Evolutionary conservation across 2,797 vertebrate genomes (phyloP).

Genomic region (Notamacropus eugenii): DNA sequence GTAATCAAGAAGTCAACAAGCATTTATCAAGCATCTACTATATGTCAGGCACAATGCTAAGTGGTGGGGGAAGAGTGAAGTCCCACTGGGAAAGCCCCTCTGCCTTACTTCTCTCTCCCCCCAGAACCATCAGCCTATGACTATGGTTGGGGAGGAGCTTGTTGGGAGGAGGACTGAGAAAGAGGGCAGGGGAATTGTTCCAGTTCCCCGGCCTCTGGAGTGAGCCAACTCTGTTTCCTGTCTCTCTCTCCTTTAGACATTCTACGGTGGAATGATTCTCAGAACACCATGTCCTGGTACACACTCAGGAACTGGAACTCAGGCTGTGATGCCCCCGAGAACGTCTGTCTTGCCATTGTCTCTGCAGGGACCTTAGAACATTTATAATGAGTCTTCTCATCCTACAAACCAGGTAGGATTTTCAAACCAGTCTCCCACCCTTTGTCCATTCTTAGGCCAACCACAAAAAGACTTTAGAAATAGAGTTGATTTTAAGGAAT

Average conservation of each 20-base stretch:
- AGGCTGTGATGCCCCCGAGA: background rate
- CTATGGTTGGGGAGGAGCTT: background rate
- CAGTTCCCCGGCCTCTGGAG: background rate
- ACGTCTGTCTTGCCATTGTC: background rate
- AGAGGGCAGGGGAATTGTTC: background rate
- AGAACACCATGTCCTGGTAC: background rate
- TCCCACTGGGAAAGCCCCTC: background rate
- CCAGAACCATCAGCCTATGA: background rate
- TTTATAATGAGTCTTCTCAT: slow-evolving; percentile 40
- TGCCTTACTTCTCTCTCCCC: background rate
- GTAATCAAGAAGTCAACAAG: background rate
- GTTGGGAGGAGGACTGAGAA: background rate
- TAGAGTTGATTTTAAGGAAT: background rate
- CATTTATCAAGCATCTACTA: background rate
- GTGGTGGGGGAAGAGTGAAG: background rate
- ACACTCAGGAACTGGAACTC: background rate
- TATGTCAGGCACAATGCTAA: background rate
- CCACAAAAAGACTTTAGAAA: background rate
- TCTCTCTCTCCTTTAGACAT: slow-evolving; percentile 43
- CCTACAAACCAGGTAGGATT: slow-evolving; percentile 52
- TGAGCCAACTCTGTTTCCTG: background rate
- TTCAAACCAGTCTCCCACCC: background rate
- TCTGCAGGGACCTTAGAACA: background rate
- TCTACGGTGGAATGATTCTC: background rate
- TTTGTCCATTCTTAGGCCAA: background rate